A percentile compares a stretch with the other conserved stretches of the same genome.
These are phyloP conservation scores for Charadrius vociferus DNA, from an alignment of 2,113 vertebrate genomes.

Conservation along the genomic window DNA sequence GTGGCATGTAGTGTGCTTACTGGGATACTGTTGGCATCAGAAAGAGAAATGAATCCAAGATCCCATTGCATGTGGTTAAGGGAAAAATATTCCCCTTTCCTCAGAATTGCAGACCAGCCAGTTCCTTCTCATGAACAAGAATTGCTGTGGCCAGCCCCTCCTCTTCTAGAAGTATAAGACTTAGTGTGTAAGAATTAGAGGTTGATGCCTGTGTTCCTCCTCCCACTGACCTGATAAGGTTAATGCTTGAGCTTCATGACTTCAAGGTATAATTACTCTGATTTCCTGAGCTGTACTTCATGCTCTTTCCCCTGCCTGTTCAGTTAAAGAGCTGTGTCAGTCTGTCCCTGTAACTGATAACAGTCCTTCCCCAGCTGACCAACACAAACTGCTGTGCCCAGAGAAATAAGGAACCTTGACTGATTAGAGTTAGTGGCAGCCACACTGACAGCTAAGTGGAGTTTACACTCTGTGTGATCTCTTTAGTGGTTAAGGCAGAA, in stretches of 20 bases:
- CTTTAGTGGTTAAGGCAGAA: background rate
- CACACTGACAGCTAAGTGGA: background rate
- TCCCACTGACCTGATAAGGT: background rate
- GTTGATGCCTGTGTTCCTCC: background rate
- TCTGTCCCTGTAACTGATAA: background rate
- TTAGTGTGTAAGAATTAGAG: background rate
- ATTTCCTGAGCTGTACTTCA: conserved; percentile 2
- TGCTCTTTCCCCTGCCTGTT: background rate
- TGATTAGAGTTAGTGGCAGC: background rate
- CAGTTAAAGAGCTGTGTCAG: background rate
- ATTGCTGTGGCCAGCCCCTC: background rate
- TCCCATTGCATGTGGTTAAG: background rate
- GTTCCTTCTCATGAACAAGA: background rate
- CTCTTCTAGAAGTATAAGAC: background rate
- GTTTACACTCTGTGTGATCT: background rate
- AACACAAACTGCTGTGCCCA: background rate
- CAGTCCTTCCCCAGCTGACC: background rate
- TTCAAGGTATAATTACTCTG: background rate
- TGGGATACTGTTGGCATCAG: background rate
- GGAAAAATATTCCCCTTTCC: background rate
- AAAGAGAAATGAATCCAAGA: background rate
- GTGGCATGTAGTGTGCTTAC: background rate
- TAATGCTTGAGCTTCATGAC: background rate
- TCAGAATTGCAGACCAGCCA: background rate
- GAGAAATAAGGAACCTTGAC: background rate